These are phyloP conservation scores for Brachyistius frenatus DNA, from an alignment of 2,113 vertebrate genomes.

Conservation along the genomic window DNA sequence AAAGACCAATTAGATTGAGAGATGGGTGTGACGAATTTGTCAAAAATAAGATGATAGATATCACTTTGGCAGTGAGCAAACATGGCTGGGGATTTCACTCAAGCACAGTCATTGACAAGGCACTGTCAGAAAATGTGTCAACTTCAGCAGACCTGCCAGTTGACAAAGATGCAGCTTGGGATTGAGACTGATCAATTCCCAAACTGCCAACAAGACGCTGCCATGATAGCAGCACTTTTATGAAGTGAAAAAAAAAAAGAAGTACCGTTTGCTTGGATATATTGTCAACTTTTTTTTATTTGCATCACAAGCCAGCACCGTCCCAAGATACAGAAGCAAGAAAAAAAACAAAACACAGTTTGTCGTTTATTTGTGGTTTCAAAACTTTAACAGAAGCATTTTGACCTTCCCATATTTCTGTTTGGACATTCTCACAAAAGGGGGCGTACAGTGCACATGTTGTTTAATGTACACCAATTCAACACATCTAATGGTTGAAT, in stretches of 20 bases:
- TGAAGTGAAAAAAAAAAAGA: constrained; percentile 55
- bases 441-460: constrained; percentile 31
- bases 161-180: constrained; percentile 72
- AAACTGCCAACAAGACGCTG: constrained; percentile 69
- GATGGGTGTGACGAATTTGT: constrained; percentile 76
- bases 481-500: constrained; percentile 65
- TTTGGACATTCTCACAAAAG: constrained; percentile 51
- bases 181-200: constrained; percentile 81
- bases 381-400: constrained; percentile 30
- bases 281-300: constrained; percentile 67
- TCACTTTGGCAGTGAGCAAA: constrained; percentile 64
- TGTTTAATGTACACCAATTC: constrained; percentile 65
- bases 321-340: constrained; percentile 48
- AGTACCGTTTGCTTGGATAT: constrained; percentile 53
- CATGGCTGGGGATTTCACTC: constrained; percentile 79
- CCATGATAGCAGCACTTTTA: constrained; percentile 71
- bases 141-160: constrained; percentile 77
- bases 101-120: constrained; percentile 75
- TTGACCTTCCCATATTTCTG: constrained; percentile 47
- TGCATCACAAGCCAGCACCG: constrained; percentile 45
- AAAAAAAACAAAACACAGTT: background rate
- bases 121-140: constrained; percentile 77
- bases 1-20: constrained; percentile 81
- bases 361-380: constrained; percentile 31
- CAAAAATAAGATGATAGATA: constrained; percentile 78